Conservation (phyloP, 2,888 invertebrate genomes). For the Pharmacophagus antenor region DNA sequence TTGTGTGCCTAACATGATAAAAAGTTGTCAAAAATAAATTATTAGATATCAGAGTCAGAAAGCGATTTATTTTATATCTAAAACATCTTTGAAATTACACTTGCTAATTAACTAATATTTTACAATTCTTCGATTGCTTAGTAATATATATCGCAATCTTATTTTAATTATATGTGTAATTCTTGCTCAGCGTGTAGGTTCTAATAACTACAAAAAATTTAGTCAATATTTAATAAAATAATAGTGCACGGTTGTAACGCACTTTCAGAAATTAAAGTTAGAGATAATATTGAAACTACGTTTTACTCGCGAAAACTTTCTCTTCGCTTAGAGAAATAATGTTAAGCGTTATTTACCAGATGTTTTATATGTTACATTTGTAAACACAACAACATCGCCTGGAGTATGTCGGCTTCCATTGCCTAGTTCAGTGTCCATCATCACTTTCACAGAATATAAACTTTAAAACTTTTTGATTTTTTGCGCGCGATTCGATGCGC, state of each 20-base stretch:
- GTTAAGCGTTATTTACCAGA: slow-evolving; percentile 34
- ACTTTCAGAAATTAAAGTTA: not conserved
- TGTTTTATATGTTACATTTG: slow-evolving; percentile 42
- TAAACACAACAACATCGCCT: slow-evolving; percentile 40
- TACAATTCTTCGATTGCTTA: not conserved
- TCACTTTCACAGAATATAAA: slow-evolving; percentile 28
- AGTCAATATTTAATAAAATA: not conserved
- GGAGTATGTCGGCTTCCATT: slow-evolving; percentile 28
- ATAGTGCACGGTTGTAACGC: not conserved
- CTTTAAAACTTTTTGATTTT: slow-evolving; percentile 4
- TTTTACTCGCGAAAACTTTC: slow-evolving; percentile 2
- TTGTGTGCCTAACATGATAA: not conserved
- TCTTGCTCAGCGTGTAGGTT: not conserved
- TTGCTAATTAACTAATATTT: not conserved
- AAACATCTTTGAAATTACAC: not conserved
- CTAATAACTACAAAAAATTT: not conserved
- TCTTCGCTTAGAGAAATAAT: slow-evolving; percentile 29
- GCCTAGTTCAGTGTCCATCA: slow-evolving; percentile 52
- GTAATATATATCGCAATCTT: not conserved
- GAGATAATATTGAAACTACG: not conserved
- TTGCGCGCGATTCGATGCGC: slow-evolving; percentile 4
- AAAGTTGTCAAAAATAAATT: too few relatives aligned
- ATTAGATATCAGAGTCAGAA: too few relatives aligned
- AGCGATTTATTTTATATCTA: too few relatives aligned
- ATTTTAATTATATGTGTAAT: not conserved